Base-by-base conservation (phyloP, 2,888 invertebrate species). In the Meiosimyza decipiens region DNA sequence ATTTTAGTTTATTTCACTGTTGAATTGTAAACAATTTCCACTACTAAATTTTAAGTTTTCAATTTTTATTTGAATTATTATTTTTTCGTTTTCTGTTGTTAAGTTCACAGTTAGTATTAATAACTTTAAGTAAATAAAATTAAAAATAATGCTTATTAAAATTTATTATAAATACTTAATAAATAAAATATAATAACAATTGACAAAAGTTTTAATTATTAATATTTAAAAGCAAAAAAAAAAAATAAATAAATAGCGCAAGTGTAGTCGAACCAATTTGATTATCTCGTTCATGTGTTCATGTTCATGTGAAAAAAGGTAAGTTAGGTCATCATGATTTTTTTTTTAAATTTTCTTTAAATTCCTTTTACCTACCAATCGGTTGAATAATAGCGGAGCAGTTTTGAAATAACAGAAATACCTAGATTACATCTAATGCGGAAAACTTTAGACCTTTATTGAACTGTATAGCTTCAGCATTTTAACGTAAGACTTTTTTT, bases 51-150 rank as follows among this genome's bases (percentile, higher is more conserved):
- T 49, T 66, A 54, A 54, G 57, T 57, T 57, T 40, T 54, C 54
- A 54, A 9, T 66, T 65, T 49, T 13, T 66, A 66, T 52, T 40
- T 33, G 50, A 57, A 57, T 47, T 33, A 15, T 49, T n/a, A 4
- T 55, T 40, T 55, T 68, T 57, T 47, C n/a, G 18, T 55, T 28
- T 68, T 49, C 51, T 15, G 55, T 55, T 11, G 16, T 57, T 57
- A 40, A 63, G 64, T 63, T 50, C 73, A 73, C 69, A 55, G 49
- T 73, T 69, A 73, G 73, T 73, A 73, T 73, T 73, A 73, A 65
- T 64, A 64, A 3, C 22, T 57, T 67, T 55, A 55, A 67, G 67
- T 67, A 40, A 57, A 47, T 47, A 55, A 67, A 40, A 68, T 22
- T 64, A 55, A n/a, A 40, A 40, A 18, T 22, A 69, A 52, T 16